phyloP scores from a whole-genome alignment of 2,113 vertebrate species.

The Chaenogobius annularis region DNA sequence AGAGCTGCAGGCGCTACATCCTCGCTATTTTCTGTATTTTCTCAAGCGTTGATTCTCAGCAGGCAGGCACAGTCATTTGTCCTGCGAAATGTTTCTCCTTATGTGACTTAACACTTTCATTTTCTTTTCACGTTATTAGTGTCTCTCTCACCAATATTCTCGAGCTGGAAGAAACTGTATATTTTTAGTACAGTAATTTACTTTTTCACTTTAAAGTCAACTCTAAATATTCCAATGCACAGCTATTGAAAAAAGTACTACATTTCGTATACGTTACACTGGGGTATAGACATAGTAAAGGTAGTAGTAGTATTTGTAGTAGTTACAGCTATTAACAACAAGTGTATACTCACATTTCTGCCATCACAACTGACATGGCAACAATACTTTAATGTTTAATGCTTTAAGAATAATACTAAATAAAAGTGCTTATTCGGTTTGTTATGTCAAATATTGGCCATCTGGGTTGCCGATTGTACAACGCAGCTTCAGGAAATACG shows the following conservation, averaged over 20 bases:
- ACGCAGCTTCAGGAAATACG: no score
- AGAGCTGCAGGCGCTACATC: slow-evolving; percentile 63
- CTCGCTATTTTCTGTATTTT: slow-evolving; percentile 62
- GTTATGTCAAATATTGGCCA: no score
- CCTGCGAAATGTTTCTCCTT: slow-evolving; percentile 61
- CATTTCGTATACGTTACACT: neutral
- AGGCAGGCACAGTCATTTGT: slow-evolving; percentile 71
- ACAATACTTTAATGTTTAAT: no score
- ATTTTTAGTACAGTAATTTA: neutral
- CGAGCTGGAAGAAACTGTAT: neutral
- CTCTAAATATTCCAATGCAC: neutral
- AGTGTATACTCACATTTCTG: no score
- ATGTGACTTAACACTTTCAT: slow-evolving; percentile 64
- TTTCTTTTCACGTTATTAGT: slow-evolving; percentile 55
- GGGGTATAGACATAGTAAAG: neutral
- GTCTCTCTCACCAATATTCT: slow-evolving; percentile 58
- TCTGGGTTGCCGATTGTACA: no score
- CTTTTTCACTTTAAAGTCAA: neutral
- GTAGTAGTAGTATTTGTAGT: neutral
- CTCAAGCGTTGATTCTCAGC: slow-evolving; percentile 57
- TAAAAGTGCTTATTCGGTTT: no score
- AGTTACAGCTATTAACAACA: no score
- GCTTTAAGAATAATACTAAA: no score
- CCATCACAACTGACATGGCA: no score
- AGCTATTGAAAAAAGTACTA: neutral